Conservation (phyloP, 2,888 invertebrate species). For the Aphodius sticticus region DNA sequence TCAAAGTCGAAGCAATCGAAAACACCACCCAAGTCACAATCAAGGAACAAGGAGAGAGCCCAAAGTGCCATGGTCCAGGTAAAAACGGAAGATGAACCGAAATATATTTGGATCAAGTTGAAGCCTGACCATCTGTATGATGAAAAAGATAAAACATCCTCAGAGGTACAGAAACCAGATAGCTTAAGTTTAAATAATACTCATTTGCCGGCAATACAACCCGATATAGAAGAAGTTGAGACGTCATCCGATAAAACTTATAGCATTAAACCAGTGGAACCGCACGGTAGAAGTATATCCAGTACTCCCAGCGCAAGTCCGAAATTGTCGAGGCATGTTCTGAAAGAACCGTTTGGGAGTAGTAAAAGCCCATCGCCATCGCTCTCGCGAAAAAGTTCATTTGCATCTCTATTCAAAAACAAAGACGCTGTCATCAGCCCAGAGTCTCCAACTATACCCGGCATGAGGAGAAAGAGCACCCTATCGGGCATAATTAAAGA, state of each 20-base stretch:
- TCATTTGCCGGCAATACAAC: conserved; percentile 44
- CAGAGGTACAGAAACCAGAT: conserved; percentile 66
- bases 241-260: conserved; percentile 19
- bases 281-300: conserved; percentile 47
- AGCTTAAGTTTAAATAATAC: conserved; percentile 64
- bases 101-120: conserved; percentile 73
- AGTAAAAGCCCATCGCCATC: conserved; percentile 73
- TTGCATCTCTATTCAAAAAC: conserved; percentile 81
- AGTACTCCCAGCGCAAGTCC: conserved; percentile 61
- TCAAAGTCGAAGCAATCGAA: conserved; percentile 35
- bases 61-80: background rate
- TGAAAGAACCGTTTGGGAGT: conserved; percentile 47
- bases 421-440: conserved; percentile 72
- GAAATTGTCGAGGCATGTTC: conserved; percentile 56
- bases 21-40: conserved; percentile 32
- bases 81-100: conserved; percentile 54
- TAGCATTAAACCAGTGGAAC: conserved; percentile 34
- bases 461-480: conserved; percentile 52
- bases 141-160: conserved; percentile 60
- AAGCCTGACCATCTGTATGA: conserved; percentile 80
- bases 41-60: conserved; percentile 29
- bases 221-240: conserved; percentile 42
- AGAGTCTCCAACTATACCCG: conserved; percentile 65
- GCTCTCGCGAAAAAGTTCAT: conserved; percentile 80
- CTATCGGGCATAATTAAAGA: conserved; percentile 56